A percentile compares a stretch with the other conserved stretches of the same genome.
These are phyloP conservation scores for Cephus runcator DNA, from an alignment of 2,888 invertebrate species.

Conservation along the genomic window DNA sequence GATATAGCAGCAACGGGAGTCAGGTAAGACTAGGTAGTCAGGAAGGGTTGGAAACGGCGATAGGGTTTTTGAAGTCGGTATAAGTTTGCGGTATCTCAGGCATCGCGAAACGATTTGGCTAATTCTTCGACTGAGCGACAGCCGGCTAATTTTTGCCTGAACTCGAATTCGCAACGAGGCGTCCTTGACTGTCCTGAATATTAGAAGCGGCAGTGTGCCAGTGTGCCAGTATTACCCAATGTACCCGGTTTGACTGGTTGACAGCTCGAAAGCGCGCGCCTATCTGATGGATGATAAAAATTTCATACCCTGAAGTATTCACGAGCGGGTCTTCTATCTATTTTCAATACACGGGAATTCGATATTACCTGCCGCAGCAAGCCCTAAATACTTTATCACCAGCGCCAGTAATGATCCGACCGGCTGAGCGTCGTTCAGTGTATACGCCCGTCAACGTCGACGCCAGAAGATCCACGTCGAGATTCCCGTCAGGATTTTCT, in stretches of 20 bases:
- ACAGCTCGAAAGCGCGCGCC: conserved; percentile 21
- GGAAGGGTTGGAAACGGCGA: not conserved
- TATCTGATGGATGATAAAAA: conserved; percentile 34
- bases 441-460: not conserved
- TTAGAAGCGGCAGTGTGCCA: conserved; percentile 48
- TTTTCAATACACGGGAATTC: conserved; percentile 39
- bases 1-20: not conserved
- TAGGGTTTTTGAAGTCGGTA: not conserved
- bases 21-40: not conserved
- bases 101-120: not conserved
- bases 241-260: conserved; percentile 3
- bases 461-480: not conserved
- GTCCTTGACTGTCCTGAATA: conserved; percentile 44
- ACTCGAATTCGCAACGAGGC: conserved; percentile 30
- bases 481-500: not conserved
- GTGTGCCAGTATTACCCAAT: conserved; percentile 37
- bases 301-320: conserved; percentile 36
- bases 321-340: conserved; percentile 27
- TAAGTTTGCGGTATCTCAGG: not conserved
- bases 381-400: conserved; percentile 36
- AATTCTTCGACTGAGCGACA: conserved; percentile 16
- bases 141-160: conserved; percentile 43
- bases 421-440: not conserved
- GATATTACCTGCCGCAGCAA: conserved; percentile 29
- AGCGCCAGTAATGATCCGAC: conserved; percentile 30